Conservation (phyloP, 35 echinoderm and acorn worm genomes). For the Heliocidaris erythrogramma region DNA sequence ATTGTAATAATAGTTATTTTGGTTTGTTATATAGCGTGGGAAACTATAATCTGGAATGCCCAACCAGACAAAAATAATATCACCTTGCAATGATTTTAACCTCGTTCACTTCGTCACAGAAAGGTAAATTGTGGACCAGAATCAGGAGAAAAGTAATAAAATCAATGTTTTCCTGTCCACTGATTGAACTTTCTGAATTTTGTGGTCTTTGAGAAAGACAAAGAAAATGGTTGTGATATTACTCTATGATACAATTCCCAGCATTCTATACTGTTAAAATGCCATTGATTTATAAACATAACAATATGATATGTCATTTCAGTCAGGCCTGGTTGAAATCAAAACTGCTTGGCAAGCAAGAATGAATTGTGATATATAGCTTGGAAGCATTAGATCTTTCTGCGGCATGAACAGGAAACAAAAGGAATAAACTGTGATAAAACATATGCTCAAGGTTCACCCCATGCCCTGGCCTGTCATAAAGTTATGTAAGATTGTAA, state of each 20-base stretch:
- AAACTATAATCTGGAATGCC: neutral
- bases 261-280: neutral
- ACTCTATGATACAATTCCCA: neutral
- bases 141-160: neutral
- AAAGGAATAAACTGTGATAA: conserved; percentile 12
- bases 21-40: neutral
- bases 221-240: neutral
- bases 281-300: neutral
- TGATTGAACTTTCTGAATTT: conserved; percentile 5
- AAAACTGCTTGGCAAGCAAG: conserved; percentile 1
- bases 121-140: neutral
- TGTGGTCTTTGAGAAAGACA: neutral
- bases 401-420: neutral
- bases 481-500: conserved; percentile 51
- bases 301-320: neutral
- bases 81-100: neutral
- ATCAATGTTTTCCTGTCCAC: conserved; percentile 2
- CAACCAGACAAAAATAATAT: neutral
- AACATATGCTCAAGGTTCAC: conserved; percentile 22
- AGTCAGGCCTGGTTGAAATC: neutral
- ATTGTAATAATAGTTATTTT: neutral
- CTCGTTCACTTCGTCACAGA: neutral
- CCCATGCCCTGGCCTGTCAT: neutral
- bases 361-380: neutral
- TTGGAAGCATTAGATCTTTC: neutral